phyloP scores from a whole-genome alignment of 2,797 vertebrate species.

The Bovichtus variegatus region DNA sequence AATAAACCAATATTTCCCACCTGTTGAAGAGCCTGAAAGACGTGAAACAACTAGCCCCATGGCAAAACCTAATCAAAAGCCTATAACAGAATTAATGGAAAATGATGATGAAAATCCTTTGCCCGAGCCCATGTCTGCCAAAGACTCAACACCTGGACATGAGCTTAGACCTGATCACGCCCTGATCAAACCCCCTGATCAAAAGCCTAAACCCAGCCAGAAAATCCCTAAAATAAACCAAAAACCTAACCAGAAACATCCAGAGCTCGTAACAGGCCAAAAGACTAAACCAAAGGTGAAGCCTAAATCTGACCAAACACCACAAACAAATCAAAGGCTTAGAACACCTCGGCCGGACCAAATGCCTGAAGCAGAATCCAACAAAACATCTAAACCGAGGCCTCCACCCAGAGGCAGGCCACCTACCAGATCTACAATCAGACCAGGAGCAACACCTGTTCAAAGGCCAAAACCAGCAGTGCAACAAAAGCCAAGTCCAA shows the following conservation, averaged over 20 bases:
- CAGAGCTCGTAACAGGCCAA: conserved; percentile 16
- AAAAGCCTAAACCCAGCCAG: conserved; percentile 23
- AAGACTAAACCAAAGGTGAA: conserved; percentile 47
- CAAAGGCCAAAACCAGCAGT: conserved; percentile 53
- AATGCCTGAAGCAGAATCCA: conserved; percentile 25
- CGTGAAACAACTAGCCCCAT: not conserved
- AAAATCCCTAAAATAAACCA: conserved; percentile 15
- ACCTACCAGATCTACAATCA: conserved; percentile 30
- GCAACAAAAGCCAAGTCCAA: conserved; percentile 41
- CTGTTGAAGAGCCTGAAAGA: conserved; percentile 10
- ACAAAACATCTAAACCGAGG: conserved; percentile 35
- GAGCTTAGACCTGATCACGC: not conserved
- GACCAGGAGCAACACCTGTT: conserved; percentile 50
- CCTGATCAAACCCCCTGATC: not conserved
- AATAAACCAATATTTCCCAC: conserved; percentile 10
- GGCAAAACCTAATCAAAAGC: conserved; percentile 15
- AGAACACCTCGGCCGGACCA: conserved; percentile 17
- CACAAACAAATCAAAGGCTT: conserved; percentile 13
- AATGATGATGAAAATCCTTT: conserved; percentile 15
- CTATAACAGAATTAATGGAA: conserved; percentile 2
- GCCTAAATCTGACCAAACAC: conserved; percentile 26
- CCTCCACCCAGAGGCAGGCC: conserved; percentile 22
- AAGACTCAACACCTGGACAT: conserved; percentile 36
- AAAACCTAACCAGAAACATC: conserved; percentile 40
- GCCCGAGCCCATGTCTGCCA: not conserved